Percentiles rank a stretch among this genome's conserved stretches.
Conservation (phyloP, 2,797 vertebrate species). For the Lacerta bilineata region DNA sequence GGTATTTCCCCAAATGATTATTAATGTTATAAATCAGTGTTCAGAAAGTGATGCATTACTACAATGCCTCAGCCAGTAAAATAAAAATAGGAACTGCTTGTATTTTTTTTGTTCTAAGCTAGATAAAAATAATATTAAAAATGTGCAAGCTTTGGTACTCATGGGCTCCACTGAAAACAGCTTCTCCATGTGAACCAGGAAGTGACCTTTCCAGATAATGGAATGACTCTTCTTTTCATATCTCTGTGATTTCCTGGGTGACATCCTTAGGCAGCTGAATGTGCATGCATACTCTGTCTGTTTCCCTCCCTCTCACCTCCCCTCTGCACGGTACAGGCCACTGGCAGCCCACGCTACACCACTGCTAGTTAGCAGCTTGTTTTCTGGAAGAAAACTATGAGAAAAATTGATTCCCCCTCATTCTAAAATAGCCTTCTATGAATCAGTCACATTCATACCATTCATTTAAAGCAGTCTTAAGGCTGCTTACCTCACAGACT, state of each 20-base stretch:
- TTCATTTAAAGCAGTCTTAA: too few relatives aligned
- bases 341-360: neutral
- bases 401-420: neutral
- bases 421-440: neutral
- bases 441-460: too few relatives aligned
- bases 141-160: constrained; percentile 43
- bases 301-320: too few relatives aligned
- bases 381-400: neutral
- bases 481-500: too few relatives aligned
- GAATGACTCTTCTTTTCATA: too few relatives aligned
- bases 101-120: constrained; percentile 52
- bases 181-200: too few relatives aligned
- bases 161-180: neutral
- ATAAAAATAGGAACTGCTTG: constrained; percentile 44
- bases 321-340: too few relatives aligned
- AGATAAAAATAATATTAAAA: constrained; percentile 53
- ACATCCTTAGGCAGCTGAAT: too few relatives aligned
- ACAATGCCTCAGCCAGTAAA: constrained; percentile 57
- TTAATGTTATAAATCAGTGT: constrained; percentile 74
- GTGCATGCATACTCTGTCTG: too few relatives aligned
- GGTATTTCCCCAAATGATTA: constrained; percentile 66
- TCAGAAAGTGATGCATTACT: constrained; percentile 68
- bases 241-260: too few relatives aligned
- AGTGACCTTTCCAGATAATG: too few relatives aligned
- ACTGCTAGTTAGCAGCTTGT: neutral